phyloP scores from a whole-genome alignment of 2,113 vertebrate species.

The Thryonomys swinderianus region DNA sequence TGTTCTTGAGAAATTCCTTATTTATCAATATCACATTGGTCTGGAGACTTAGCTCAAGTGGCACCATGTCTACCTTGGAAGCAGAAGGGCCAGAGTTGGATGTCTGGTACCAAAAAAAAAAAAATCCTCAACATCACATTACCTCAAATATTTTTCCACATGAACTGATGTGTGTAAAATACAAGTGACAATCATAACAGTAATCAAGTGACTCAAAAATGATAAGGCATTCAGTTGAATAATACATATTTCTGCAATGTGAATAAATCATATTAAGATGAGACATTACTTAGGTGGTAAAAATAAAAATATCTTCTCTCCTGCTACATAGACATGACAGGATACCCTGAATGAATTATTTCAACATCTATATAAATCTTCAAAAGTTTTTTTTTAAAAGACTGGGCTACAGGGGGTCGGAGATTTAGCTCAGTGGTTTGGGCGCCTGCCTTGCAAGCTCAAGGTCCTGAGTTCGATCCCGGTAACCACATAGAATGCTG shows the following conservation, averaged over 20 bases:
- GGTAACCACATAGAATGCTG: too few species aligned
- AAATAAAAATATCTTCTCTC: not conserved
- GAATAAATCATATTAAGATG: not conserved
- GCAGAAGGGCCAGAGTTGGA: too few species aligned
- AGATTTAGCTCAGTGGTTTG: too few species aligned
- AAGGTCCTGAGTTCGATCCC: too few species aligned
- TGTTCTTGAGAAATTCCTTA: not conserved
- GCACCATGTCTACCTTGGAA: too few species aligned
- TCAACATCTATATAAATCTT: not conserved
- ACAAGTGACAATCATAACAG: not conserved
- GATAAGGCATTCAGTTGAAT: not conserved
- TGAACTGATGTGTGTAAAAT: not conserved
- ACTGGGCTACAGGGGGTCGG: too few species aligned
- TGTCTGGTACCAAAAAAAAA: too few species aligned
- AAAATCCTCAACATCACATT: too few species aligned
- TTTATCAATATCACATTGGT: not conserved
- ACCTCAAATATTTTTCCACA: not conserved
- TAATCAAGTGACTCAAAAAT: not conserved
- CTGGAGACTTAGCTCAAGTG: too few species aligned
- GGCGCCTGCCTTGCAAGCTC: too few species aligned
- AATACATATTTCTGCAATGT: not conserved
- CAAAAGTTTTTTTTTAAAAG: not conserved
- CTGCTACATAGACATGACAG: not conserved
- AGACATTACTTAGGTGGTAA: not conserved
- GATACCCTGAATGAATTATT: not conserved